Evolutionary conservation across 2,888 invertebrate genomes (phyloP).

Genomic region (Eristalis pertinax): DNA sequence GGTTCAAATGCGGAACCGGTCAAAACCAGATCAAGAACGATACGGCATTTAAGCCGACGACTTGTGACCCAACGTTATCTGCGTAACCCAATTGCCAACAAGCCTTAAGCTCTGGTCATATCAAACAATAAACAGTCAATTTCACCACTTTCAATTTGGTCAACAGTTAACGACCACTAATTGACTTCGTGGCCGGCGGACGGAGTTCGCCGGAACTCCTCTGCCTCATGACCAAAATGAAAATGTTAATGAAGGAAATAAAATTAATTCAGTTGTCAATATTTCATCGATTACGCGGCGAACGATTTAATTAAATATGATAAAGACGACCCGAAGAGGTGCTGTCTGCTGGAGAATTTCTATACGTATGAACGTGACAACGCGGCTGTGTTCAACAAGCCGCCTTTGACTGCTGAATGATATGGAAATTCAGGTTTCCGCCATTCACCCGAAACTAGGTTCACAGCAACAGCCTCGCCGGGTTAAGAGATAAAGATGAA

Average conservation of each 20-base stretch:
- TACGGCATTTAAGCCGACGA: too few relatives aligned
- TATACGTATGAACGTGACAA: background rate
- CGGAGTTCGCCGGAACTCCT: background rate
- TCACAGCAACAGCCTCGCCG: background rate
- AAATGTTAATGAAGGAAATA: slow-evolving; percentile 57
- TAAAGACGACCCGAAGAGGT: slow-evolving; percentile 22
- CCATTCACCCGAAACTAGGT: background rate
- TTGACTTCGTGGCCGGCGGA: background rate
- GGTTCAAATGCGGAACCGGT: too few relatives aligned
- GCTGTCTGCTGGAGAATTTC: background rate
- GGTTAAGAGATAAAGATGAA: slow-evolving; percentile 24
- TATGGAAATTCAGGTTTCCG: slow-evolving; percentile 17
- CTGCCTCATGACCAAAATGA: slow-evolving; percentile 23
- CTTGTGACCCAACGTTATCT: background rate
- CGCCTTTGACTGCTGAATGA: background rate
- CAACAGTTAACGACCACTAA: background rate
- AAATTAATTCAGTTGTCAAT: slow-evolving; percentile 50
- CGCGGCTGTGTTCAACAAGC: background rate
- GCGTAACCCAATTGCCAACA: background rate
- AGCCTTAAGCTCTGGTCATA: background rate
- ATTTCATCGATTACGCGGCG: slow-evolving; percentile 33
- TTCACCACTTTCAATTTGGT: background rate
- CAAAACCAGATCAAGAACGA: too few relatives aligned
- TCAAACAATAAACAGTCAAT: background rate
- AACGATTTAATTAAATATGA: slow-evolving; percentile 47